phyloP scores from a whole-genome alignment of 92 coral and sea anemone genomes.

The Porites rus region DNA sequence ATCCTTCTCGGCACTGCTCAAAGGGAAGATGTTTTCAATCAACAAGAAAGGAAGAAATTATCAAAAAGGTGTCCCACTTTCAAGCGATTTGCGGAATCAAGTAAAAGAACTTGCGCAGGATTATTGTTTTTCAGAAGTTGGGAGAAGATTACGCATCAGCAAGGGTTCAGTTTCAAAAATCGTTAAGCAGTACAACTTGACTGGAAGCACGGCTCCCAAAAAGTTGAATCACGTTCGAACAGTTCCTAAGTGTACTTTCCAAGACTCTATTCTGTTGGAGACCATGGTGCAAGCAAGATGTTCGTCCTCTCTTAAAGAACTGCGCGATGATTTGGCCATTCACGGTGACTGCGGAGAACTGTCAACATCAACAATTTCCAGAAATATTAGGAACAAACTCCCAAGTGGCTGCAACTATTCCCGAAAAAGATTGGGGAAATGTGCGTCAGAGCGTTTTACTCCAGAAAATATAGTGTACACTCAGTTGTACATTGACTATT shows the following conservation, averaged over 20 bases:
- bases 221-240: slow-evolving; percentile 57
- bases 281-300: slow-evolving; percentile 58
- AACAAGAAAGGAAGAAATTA: slow-evolving; percentile 47
- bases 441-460: slow-evolving; percentile 59
- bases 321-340: slow-evolving; percentile 46
- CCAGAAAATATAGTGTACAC: slow-evolving; percentile 66
- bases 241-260: slow-evolving; percentile 45
- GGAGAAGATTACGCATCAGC: slow-evolving; percentile 50
- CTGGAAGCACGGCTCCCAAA: slow-evolving; percentile 53
- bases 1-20: slow-evolving; percentile 3
- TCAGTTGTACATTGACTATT: slow-evolving; percentile 66
- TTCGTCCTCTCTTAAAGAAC: slow-evolving; percentile 55
- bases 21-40: neutral
- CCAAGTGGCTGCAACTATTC: slow-evolving; percentile 58
- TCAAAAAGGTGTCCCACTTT: slow-evolving; percentile 52
- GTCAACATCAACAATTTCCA: slow-evolving; percentile 68
- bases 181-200: slow-evolving; percentile 46
- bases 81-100: slow-evolving; percentile 56
- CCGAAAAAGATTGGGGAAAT: slow-evolving; percentile 68
- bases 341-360: slow-evolving; percentile 62
- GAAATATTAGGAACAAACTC: slow-evolving; percentile 50
- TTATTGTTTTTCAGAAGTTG: slow-evolving; percentile 47
- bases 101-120: slow-evolving; percentile 59
- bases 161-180: slow-evolving; percentile 56
- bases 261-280: slow-evolving; percentile 63